These are phyloP conservation scores for Pilophorus perplexus DNA, from an alignment of 2,888 invertebrate genomes.

Conservation along the genomic window DNA sequence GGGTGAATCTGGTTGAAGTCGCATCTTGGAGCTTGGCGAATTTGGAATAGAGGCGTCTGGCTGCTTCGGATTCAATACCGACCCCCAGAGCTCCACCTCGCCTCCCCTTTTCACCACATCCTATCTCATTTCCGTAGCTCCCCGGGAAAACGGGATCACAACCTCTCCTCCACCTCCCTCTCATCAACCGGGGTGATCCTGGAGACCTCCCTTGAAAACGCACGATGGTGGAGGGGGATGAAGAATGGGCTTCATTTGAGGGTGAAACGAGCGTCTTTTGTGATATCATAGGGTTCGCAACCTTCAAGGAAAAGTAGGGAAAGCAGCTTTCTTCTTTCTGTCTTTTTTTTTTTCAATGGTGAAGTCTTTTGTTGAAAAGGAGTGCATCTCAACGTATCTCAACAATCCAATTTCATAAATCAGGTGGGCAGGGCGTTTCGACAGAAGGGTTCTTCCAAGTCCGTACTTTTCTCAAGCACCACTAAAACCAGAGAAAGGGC, in stretches of 20 bases:
- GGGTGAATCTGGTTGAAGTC: no score
- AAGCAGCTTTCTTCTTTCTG: background rate
- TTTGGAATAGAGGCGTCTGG: slow-evolving; percentile 4
- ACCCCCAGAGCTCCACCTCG: slow-evolving; percentile 2
- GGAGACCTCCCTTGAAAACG: background rate
- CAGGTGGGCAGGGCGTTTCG: no score
- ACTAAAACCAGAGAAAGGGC: no score
- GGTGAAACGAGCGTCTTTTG: slow-evolving; percentile 27
- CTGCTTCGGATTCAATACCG: slow-evolving; percentile 27
- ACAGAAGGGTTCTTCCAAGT: no score
- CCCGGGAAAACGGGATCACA: slow-evolving; percentile 25
- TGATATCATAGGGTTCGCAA: slow-evolving; percentile 6
- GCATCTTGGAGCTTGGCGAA: no score
- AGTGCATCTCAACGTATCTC: no score
- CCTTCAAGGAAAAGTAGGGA: slow-evolving; percentile 5
- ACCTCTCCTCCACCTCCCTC: background rate
- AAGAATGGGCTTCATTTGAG: slow-evolving; percentile 36
- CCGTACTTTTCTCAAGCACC: no score
- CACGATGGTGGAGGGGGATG: slow-evolving; percentile 6
- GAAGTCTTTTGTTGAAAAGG: no score
- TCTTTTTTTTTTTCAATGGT: no score
- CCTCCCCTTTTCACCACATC: slow-evolving; percentile 13
- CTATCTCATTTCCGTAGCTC: slow-evolving; percentile 31
- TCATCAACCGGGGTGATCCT: background rate
- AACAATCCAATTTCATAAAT: no score